Conservation (phyloP, 2,797 vertebrate species). For the Orientallactaga sibirica region DNA sequence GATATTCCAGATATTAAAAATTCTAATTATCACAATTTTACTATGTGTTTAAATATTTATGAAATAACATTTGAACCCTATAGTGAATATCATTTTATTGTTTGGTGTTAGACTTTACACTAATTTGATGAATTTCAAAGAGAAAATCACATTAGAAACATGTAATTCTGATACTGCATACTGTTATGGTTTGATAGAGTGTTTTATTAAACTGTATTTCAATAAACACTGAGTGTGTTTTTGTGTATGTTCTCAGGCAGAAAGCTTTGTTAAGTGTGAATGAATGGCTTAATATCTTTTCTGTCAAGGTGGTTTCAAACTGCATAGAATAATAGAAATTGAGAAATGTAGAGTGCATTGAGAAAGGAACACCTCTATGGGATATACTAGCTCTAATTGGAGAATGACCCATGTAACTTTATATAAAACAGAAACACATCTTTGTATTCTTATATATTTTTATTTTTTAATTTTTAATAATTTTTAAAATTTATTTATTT, state of each 20-base stretch:
- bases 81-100: neutral
- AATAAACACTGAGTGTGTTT: neutral
- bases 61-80: neutral
- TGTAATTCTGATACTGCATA: neutral
- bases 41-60: neutral
- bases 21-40: neutral
- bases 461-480: too few relatives aligned
- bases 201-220: neutral
- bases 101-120: neutral
- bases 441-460: too few relatives aligned
- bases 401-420: neutral
- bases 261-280: neutral
- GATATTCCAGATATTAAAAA: neutral
- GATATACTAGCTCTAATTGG: neutral
- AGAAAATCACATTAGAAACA: neutral
- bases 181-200: neutral
- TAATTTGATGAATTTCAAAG: neutral
- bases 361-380: neutral
- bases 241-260: neutral
- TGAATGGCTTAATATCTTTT: neutral
- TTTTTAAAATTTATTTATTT: too few relatives aligned
- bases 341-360: neutral
- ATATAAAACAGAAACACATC: fast-evolving
- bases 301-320: too few relatives aligned
- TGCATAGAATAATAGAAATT: neutral